Evolutionary conservation across 2,797 vertebrate genomes (phyloP).

Genomic region (Enteromius trimaculatus): DNA sequence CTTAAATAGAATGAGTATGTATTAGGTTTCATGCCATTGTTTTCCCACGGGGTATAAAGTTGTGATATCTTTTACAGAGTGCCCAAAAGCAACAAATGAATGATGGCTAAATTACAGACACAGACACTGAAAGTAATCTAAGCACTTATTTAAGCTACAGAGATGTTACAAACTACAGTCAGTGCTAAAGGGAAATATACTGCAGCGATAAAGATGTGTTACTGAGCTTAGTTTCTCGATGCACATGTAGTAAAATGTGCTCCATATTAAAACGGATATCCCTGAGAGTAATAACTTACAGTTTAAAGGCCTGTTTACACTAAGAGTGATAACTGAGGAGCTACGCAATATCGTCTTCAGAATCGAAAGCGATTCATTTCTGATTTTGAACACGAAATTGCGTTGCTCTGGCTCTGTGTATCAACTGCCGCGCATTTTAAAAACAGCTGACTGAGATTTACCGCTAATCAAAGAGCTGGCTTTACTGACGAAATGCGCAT

Average conservation of each 20-base stretch:
- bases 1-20: slow-evolving; percentile 33
- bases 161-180: not conserved
- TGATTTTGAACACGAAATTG: too few relatives aligned
- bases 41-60: slow-evolving; percentile 41
- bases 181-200: not conserved
- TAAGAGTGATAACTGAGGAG: not conserved
- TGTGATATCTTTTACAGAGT: slow-evolving; percentile 33
- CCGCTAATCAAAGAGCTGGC: too few relatives aligned
- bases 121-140: slow-evolving; percentile 9
- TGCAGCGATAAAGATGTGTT: not conserved
- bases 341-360: too few relatives aligned
- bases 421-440: too few relatives aligned
- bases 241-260: not conserved
- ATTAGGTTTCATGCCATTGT: slow-evolving; percentile 47
- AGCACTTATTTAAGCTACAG: slow-evolving; percentile 11
- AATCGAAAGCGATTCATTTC: too few relatives aligned
- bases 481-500: too few relatives aligned
- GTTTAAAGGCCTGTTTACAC: not conserved
- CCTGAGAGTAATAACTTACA: not conserved
- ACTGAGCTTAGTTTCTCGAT: not conserved
- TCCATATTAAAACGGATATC: not conserved
- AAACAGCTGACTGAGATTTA: too few relatives aligned
- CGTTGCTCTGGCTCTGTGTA: too few relatives aligned
- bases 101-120: slow-evolving; percentile 21
- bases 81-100: slow-evolving; percentile 25